A percentile compares a stretch with the other conserved stretches of the same genome.
Evolutionary conservation across 2,888 invertebrate genomes (phyloP).

Genomic region (Parnassius orleans): DNA sequence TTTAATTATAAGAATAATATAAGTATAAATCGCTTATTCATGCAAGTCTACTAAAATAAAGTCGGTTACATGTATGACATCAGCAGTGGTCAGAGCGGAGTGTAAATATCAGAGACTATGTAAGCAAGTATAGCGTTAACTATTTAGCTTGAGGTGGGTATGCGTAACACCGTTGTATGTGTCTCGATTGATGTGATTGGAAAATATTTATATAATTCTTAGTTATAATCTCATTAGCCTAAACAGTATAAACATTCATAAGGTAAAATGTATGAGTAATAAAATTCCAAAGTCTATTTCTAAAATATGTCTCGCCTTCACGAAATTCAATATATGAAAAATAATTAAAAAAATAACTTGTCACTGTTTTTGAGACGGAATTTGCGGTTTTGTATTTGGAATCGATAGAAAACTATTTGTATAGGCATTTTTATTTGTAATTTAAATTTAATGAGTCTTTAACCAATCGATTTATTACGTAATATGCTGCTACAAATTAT

Average conservation of each 20-base stretch:
- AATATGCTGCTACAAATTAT: too few species aligned
- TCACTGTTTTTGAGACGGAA: too few species aligned
- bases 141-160: constrained; percentile 68
- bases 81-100: constrained; percentile 36
- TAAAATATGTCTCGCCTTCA: too few species aligned
- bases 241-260: too few species aligned
- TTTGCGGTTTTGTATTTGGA: not conserved
- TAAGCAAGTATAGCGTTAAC: constrained; percentile 66
- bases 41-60: too few species aligned
- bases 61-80: constrained; percentile 13
- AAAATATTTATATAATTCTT: not conserved
- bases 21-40: not conserved
- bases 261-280: too few species aligned
- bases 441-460: too few species aligned
- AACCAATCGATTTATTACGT: too few species aligned
- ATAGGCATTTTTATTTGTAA: not conserved
- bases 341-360: too few species aligned
- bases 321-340: too few species aligned
- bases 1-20: not conserved
- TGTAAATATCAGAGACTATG: constrained; percentile 61
- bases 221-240: too few species aligned
- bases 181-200: constrained; percentile 27
- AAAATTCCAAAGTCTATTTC: too few species aligned
- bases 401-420: not conserved
- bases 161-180: constrained; percentile 59